Conservation (phyloP, 1,140 invertebrate genomes). For the Prorops nasuta region DNA sequence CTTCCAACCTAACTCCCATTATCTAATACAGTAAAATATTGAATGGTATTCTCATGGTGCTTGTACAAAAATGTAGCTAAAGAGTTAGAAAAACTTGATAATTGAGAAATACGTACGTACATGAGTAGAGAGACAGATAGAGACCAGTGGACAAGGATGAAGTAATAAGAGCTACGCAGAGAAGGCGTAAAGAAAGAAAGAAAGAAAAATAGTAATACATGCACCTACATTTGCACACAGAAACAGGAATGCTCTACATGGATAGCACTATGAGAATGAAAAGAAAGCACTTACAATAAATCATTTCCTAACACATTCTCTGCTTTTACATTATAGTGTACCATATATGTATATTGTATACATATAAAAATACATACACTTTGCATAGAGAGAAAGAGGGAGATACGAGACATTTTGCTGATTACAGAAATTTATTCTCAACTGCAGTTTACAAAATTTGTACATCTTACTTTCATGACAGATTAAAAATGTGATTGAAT, state of each 20-base stretch:
- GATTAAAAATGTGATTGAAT: background rate
- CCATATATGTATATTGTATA: too few relatives aligned
- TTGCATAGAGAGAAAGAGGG: background rate
- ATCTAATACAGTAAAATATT: too few relatives aligned
- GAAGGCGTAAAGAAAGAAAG: constrained; percentile 17
- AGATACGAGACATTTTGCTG: too few relatives aligned
- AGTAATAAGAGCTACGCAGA: constrained; percentile 20
- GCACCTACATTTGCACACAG: constrained; percentile 5
- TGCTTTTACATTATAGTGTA: too few relatives aligned
- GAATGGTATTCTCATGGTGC: too few relatives aligned
- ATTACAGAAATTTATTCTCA: constrained; percentile 25
- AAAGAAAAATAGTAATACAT: constrained; percentile 2
- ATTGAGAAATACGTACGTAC: constrained; percentile 50
- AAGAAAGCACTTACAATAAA: too few relatives aligned
- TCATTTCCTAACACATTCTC: too few relatives aligned
- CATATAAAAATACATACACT: too few relatives aligned
- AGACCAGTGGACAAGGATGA: constrained; percentile 30
- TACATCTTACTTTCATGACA: background rate
- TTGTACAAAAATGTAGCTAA: background rate
- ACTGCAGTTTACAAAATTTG: constrained; percentile 4
- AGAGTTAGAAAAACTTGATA: constrained; percentile 25
- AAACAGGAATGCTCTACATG: background rate
- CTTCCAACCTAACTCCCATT: too few relatives aligned
- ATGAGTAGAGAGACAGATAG: constrained; percentile 43
- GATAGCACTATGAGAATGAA: too few relatives aligned